Percentiles rank a stretch among this genome's conserved stretches.
phyloP scores from a whole-genome alignment of 1,140 invertebrate species.

The Aphis gossypii region DNA sequence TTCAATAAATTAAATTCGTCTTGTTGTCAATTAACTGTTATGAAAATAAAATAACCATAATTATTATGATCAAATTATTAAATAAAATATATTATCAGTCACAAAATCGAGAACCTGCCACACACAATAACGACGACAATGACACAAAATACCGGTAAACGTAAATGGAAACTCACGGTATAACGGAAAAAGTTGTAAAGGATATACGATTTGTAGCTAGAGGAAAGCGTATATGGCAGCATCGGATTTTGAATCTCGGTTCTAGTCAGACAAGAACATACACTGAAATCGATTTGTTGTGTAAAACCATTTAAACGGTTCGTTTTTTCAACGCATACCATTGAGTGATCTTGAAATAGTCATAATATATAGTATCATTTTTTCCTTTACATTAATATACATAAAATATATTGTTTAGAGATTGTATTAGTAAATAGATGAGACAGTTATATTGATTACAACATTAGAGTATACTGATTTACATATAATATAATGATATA shows the following conservation, averaged over 20 bases:
- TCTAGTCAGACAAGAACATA: not conserved
- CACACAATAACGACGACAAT: not conserved
- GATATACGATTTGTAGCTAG: not conserved
- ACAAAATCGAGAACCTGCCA: not conserved
- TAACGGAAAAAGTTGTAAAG: too few relatives aligned
- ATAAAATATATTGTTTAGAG: not conserved
- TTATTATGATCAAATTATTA: not conserved
- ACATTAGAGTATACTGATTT: not conserved
- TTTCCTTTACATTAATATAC: not conserved
- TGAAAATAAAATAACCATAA: not conserved
- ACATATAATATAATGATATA: not conserved
- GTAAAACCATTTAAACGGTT: conserved; percentile 22
- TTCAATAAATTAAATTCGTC: not conserved
- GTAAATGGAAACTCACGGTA: not conserved
- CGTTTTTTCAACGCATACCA: not conserved
- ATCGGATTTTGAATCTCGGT: not conserved
- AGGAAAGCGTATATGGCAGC: not conserved
- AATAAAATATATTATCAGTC: not conserved
- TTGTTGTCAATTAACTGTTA: not conserved
- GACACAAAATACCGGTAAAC: not conserved
- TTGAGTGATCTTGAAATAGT: not conserved
- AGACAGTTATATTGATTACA: not conserved
- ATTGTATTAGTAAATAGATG: not conserved
- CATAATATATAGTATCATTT: not conserved
- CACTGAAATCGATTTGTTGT: conserved; percentile 22